A percentile compares a stretch with the other conserved stretches of the same genome.
phyloP scores from a whole-genome alignment of 2,113 vertebrate genomes.

The Coryphaenoides rupestris region DNA sequence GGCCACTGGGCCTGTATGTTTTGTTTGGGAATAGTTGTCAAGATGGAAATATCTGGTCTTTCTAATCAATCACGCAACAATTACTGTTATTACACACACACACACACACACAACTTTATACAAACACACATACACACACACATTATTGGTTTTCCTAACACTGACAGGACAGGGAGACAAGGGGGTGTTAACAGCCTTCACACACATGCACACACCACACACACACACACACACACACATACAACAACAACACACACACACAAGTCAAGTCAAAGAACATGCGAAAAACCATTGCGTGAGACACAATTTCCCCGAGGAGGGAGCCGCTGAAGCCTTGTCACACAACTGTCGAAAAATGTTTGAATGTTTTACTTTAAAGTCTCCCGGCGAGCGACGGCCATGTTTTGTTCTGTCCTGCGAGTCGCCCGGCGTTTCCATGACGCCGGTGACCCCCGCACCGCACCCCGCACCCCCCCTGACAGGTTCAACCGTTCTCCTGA shows the following conservation, averaged over 20 bases:
- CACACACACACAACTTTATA: too few species aligned
- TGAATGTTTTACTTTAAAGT: conserved; percentile 13
- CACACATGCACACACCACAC: neutral
- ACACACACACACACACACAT: neutral
- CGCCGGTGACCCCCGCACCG: conserved; percentile 4
- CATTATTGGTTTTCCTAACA: conserved; percentile 44
- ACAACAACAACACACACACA: neutral
- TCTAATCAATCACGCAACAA: conserved; percentile 58
- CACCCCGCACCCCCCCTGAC: conserved; percentile 6
- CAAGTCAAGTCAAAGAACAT: conserved; percentile 1
- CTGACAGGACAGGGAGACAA: conserved; percentile 47
- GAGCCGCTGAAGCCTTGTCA: conserved; percentile 1
- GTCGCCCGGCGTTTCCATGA: neutral
- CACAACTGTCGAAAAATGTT: neutral
- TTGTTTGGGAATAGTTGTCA: conserved; percentile 65
- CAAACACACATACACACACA: neutral
- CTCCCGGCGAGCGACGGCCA: neutral
- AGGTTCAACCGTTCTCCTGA: neutral
- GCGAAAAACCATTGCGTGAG: conserved; percentile 4
- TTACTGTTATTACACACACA: conserved; percentile 55
- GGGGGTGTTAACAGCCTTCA: conserved; percentile 28
- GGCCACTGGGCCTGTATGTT: conserved; percentile 27
- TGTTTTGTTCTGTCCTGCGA: neutral
- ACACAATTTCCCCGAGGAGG: conserved; percentile 7
- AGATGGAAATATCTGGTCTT: conserved; percentile 64